Evolutionary conservation across 2,113 vertebrate genomes (phyloP), one percentile per base, ranked within the genome.

Genomic region (Hoplias malabaricus): DNA sequence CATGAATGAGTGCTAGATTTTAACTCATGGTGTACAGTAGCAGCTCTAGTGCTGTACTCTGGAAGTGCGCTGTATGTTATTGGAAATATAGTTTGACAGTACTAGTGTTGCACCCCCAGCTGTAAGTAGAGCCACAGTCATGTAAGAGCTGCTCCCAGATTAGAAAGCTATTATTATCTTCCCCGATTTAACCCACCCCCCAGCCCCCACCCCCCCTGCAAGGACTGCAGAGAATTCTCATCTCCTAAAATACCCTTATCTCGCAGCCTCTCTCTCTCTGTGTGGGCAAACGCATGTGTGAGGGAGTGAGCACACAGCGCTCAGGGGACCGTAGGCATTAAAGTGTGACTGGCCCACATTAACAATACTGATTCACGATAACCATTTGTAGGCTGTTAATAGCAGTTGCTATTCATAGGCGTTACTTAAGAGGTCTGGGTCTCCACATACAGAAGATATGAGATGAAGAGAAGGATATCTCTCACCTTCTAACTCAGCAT

Each of bases 181-280:
- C 14, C 61, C 75, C 69, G 67, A 69, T 81, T 70, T 69, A 62
- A 36, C 38, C 69, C 65, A 48, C 53, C 43, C 43, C 2, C 6
- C 3, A 62, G 36, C 33, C 29, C 11, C 4, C 5, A 40, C 19
- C 48, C 48, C 48, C 5, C 19, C 48, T n/a, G 16, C 21, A 53
- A 61, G 67, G 50, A 76, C 72, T 72, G 71, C 21, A 27, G 21
- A 75, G 73, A 72, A 78, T 83, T 73, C 27, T 19, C 27, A 62
- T 73, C 34, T 43, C 65, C 73, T 71, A 85, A 82, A 87, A 84
- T 85, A 84, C 69, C n/a, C 69, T 78, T 82, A 77, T 77, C 73
- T 56, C 36, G 70, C 38, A 76, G 54, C 36, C 50, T 71, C 25
- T 74, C 48, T 54, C 48, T 38, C 54, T 67, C 27, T 57, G 46